Conservation (phyloP, 2,113 vertebrate genomes). For the Diadophis punctatus region DNA sequence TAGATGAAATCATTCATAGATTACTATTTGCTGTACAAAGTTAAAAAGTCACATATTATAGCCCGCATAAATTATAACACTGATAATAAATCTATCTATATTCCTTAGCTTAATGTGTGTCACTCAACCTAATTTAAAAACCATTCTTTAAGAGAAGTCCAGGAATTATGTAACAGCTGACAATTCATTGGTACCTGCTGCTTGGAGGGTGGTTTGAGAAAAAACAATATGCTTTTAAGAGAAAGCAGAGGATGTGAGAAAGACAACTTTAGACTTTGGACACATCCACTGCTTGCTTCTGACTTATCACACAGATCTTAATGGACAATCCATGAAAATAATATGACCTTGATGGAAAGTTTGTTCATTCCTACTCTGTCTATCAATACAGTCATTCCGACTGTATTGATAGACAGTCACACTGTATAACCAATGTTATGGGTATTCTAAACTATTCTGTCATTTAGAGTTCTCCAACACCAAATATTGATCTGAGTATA, state of each 20-base stretch:
- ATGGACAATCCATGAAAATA: neutral
- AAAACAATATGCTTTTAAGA: neutral
- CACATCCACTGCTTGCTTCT: neutral
- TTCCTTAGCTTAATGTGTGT: neutral
- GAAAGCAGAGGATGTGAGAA: neutral
- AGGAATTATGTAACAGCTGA: neutral
- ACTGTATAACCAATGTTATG: neutral
- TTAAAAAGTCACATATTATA: neutral
- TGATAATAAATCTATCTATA: neutral
- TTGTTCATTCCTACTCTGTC: no score
- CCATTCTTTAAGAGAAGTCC: neutral
- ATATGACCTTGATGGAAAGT: neutral
- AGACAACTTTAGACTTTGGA: neutral
- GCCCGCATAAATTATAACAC: neutral
- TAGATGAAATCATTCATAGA: slow-evolving; percentile 9
- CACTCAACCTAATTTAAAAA: neutral
- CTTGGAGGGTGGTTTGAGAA: neutral
- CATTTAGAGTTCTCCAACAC: neutral
- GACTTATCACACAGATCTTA: neutral
- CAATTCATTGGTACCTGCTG: neutral
- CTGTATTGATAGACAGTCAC: neutral
- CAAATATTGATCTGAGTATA: neutral
- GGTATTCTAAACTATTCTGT: neutral
- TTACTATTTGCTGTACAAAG: slow-evolving; percentile 7
- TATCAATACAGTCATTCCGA: no score